These are phyloP conservation scores for Sialia sialis DNA, from an alignment of 2,113 vertebrate genomes.

Conservation along the genomic window DNA sequence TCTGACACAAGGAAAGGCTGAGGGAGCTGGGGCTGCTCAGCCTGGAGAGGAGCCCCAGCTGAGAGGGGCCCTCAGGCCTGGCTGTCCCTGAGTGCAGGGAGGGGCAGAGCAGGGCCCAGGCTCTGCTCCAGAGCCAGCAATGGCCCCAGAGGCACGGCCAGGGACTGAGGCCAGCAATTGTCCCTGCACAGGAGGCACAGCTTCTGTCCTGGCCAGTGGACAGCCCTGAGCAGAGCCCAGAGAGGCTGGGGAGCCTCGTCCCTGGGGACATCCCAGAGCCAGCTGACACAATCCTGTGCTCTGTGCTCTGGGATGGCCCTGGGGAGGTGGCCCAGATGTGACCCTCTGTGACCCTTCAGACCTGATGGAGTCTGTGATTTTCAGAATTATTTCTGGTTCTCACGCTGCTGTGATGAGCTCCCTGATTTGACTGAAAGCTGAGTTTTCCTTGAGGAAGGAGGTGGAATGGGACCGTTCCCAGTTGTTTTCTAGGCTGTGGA, in stretches of 20 bases:
- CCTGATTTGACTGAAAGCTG: background rate
- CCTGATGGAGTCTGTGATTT: background rate
- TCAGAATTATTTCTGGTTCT: background rate
- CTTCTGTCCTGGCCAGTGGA: background rate
- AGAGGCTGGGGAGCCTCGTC: background rate
- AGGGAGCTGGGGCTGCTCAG: background rate
- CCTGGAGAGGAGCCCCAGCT: background rate
- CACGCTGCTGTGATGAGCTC: fast-evolving
- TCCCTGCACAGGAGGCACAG: background rate
- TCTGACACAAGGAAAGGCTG: too few species aligned
- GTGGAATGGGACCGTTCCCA: fast-evolving
- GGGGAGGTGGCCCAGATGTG: background rate
- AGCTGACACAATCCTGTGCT: fast-evolving
- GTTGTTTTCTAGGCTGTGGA: background rate
- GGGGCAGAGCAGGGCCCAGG: background rate
- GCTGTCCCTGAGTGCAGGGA: background rate
- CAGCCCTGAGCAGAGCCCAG: background rate
- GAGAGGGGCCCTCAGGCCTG: background rate
- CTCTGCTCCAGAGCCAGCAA: background rate
- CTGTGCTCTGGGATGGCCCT: background rate
- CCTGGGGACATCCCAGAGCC: background rate
- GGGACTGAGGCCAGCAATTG: background rate
- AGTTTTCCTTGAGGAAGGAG: background rate
- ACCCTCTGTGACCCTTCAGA: fast-evolving
- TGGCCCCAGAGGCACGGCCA: too few species aligned